Evolutionary conservation across 2,113 vertebrate genomes (phyloP), one percentile per base, ranked within the genome.

Genomic region (Melanerpes formicivorus): DNA sequence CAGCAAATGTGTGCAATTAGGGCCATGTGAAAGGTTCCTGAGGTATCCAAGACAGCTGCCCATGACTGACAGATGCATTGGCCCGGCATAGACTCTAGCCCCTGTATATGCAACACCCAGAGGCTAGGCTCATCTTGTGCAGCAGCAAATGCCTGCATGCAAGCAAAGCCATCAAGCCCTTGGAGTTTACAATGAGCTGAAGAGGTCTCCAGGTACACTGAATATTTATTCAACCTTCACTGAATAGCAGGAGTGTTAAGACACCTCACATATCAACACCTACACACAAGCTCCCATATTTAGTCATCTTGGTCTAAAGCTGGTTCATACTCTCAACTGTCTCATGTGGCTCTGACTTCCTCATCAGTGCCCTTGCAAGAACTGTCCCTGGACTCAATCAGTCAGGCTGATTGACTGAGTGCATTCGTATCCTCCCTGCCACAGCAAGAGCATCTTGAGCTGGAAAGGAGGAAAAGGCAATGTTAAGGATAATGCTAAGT

Each of bases 41-140:
- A 26, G 40, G 60, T 85, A 77, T 46, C 40, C 52, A 70, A 27
- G 83, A 77, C 92, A 95, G 88, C 80, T 90, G 88, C 17, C 73
- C 10, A 1, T 63, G 65, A 80, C 64, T 71, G 88, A 85, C 46
- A 85, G 76, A 62, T 76, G 70, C 69, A 85, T 40, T 6, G 11
- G 60, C 18, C 34, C 46, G 50, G 10, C 19, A 54, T 7, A 40
- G 66, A 30, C 44, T 54, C 50, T 59, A 74, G 34, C 5, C 34
- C 2, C 9, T 27, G 34, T 3, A 48, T 9, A 5, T 5, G 9
- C 2, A 8, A 48, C 52, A 80, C 71, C 13, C 63, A 90, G 64
- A 1, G 5, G 21, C 56, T 14, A 17, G 15, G 50, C 44, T 5
- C 42, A 44, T 18, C 32, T 40, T 65, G 54, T 6, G 7, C 56